Evolutionary conservation across 1,140 invertebrate genomes (phyloP), one percentile per base, ranked within the genome.

Genomic region (Liolophura sinensis): DNA sequence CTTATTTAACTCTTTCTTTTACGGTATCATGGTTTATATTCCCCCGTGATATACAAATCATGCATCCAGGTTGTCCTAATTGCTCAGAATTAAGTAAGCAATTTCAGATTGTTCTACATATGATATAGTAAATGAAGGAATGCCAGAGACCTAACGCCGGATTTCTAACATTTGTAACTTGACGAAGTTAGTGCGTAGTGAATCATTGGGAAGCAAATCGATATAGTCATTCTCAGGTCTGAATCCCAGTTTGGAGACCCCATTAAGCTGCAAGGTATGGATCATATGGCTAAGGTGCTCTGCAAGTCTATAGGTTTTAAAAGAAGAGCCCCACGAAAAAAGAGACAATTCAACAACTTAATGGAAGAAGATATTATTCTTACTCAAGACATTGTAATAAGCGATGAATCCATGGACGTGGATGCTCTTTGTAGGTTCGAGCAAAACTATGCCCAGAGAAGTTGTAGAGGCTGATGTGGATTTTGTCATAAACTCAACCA

Each of bases 401-500:
- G 77, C 76, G 24, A 80, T 78, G 52, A 80, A 80, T 47, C 78
- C 78, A 71, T 78, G 70, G 1, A 74, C 71, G 49, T 78, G 74
- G 15, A 80, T 73, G 14, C 65, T 66, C 49, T 70, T 61, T 9
- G 69, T 68, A 16, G 68, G 69, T 27, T 71, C 69, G n/a, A 50
- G n/a, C 6, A 71, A 54, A 25, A 68, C 68, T 15, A 68, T 58
- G 7, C 59, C 55, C 49, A 67, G 15, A 16, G 57, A 48, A 11
- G 54, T 59, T 47, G 52, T 59, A 18, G 65, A 66, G 18, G 70
- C 62, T 46, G 72, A 59, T 11, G 62, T 55, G 18, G 22, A 12
- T n/a, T 54, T 66, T 4, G 75, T 73, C 70, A 72, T 75, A 46
- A 81, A 71, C 54, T 81, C 78, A 27, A 81, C 66, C 46, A 73